Conservation (phyloP, 2,888 invertebrate genomes). For the Orthosia cruda region DNA sequence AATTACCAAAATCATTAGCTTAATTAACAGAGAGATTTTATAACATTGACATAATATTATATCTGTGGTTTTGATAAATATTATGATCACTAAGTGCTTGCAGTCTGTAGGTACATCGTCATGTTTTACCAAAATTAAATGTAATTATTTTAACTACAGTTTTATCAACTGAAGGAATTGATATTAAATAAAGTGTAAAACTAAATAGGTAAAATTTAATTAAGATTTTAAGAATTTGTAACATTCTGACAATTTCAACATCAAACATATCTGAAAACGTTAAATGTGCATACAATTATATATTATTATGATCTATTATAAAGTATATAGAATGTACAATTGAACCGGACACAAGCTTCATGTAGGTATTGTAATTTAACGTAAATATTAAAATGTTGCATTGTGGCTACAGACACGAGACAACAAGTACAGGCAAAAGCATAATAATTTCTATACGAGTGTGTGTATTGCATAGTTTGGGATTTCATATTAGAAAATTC, state of each 20-base stretch:
- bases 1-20: constrained; percentile 45
- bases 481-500: background rate
- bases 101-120: constrained; percentile 32
- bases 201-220: constrained; percentile 60
- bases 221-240: constrained; percentile 57
- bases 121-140: constrained; percentile 52
- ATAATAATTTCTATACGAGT: background rate
- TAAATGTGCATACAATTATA: constrained; percentile 49
- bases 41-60: constrained; percentile 3
- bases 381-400: constrained; percentile 20
- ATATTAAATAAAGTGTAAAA: constrained; percentile 71
- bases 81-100: constrained; percentile 40
- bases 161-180: constrained; percentile 85
- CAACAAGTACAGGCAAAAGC: constrained; percentile 13
- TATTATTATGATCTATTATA: constrained; percentile 36
- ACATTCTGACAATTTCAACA: constrained; percentile 53
- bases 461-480: background rate
- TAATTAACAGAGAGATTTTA: constrained; percentile 23
- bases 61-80: constrained; percentile 46
- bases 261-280: constrained; percentile 66
- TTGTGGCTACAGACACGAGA: background rate
- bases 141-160: constrained; percentile 63
- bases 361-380: constrained; percentile 13
- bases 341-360: constrained; percentile 8
- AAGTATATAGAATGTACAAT: constrained; percentile 32